Evolutionary conservation across 2,797 vertebrate genomes (phyloP).

Genomic region (Parauchenoglanis punctatus): DNA sequence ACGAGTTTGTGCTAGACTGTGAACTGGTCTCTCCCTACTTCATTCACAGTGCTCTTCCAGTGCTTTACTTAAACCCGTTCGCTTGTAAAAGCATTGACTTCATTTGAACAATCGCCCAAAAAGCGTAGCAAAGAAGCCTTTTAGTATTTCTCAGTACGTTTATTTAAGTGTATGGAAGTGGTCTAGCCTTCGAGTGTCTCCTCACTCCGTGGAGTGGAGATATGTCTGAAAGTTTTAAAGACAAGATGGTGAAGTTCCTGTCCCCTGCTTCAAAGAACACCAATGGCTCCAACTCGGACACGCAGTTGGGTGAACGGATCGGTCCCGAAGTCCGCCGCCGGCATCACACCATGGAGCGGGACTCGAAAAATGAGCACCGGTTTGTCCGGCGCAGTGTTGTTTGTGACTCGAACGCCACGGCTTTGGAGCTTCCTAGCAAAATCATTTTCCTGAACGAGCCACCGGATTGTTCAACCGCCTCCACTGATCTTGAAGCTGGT

Average conservation of each 20-base stretch:
- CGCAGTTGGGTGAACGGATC: slow-evolving; percentile 81
- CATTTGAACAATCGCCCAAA: slow-evolving; percentile 59
- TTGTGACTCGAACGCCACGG: slow-evolving; percentile 95
- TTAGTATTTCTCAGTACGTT: slow-evolving; percentile 50
- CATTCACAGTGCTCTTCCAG: slow-evolving; percentile 41
- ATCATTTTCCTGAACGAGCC: slow-evolving; percentile 73
- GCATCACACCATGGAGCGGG: slow-evolving; percentile 96
- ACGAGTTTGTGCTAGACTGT: slow-evolving; percentile 62
- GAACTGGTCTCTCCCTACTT: slow-evolving; percentile 65
- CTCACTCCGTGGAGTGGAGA: slow-evolving; percentile 68
- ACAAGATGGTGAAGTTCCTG: slow-evolving; percentile 82
- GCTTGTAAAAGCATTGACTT: slow-evolving; percentile 61
- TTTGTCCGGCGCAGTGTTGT: slow-evolving; percentile 96
- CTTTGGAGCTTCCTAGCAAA: slow-evolving; percentile 88
- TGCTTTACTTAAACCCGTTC: slow-evolving; percentile 42
- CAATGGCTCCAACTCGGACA: slow-evolving; percentile 90
- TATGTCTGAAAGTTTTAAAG: slow-evolving; percentile 79
- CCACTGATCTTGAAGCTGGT: slow-evolving; percentile 59
- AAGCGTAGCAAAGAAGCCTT: slow-evolving; percentile 37
- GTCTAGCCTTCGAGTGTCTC: slow-evolving; percentile 63
- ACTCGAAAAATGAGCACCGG: slow-evolving; percentile 90
- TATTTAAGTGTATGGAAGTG: slow-evolving; percentile 60
- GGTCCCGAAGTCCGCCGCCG: slow-evolving; percentile 86
- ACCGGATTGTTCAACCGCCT: slow-evolving; percentile 45
- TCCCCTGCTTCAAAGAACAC: slow-evolving; percentile 81